A percentile compares a stretch with the other conserved stretches of the same genome.
phyloP scores from a whole-genome alignment of 2,797 vertebrate species.

The Poeciliopsis presidionis region DNA sequence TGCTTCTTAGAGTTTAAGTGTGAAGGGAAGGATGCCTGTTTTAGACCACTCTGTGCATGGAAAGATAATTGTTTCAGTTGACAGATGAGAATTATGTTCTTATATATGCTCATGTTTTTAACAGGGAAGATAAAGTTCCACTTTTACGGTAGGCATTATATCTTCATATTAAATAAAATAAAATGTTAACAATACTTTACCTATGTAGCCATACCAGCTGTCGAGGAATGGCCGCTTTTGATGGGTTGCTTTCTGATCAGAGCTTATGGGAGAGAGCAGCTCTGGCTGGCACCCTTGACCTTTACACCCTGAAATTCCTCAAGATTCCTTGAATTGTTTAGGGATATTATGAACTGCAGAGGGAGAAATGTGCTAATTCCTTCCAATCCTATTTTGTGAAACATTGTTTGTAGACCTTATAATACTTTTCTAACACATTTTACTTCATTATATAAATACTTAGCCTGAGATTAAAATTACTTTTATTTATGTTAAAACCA shows the following conservation, averaged over 20 bases:
- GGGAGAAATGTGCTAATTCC: not conserved
- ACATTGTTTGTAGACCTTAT: not conserved
- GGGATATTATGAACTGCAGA: not conserved
- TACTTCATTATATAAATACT: not conserved
- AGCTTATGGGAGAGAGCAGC: not conserved
- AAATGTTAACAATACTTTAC: not conserved
- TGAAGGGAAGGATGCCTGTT: constrained; percentile 34
- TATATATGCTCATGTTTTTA: not conserved
- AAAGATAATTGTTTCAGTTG: constrained; percentile 14
- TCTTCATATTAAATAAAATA: not conserved
- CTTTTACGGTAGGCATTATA: not conserved
- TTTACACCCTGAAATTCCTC: constrained; percentile 4
- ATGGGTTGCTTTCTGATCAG: not conserved
- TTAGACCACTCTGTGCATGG: constrained; percentile 9
- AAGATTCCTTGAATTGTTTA: constrained; percentile 5
- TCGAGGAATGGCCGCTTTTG: not conserved
- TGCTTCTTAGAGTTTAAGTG: constrained; percentile 52
- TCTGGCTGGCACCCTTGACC: not conserved
- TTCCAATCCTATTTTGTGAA: not conserved
- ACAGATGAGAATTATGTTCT: not conserved
- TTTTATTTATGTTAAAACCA: not conserved
- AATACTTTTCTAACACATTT: not conserved
- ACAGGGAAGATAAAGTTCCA: not conserved
- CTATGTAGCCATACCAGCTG: not conserved
- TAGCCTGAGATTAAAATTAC: not conserved